Base-by-base conservation (phyloP, 2,797 vertebrate species). In the Serranus cabrilla region DNA sequence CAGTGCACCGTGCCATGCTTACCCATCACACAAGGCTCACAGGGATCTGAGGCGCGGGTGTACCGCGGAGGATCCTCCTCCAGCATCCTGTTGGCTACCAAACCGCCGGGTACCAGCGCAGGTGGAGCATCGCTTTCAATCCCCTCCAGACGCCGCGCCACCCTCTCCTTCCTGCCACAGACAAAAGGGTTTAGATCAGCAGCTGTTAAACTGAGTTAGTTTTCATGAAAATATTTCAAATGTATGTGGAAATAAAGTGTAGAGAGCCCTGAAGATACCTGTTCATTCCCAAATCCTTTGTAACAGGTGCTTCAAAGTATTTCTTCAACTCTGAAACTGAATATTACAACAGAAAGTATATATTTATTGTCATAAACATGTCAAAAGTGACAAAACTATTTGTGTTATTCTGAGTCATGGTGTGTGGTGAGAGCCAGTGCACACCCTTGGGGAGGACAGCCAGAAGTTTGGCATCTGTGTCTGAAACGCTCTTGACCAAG, bases 301-400 rank as follows among this genome's bases (percentile, higher is more conserved):
- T 90, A 72, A 78, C 87, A 50, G 91, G 86, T 87, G 91, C 94
- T 91, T 99, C 98, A 94, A 99, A 99, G 78, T 96, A 93, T 92
- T 98, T 97, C 93, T 96, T 98, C 90, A 99, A 93, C 90, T 99
- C 98, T 96, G 98, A 97, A 95, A 99, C 98, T 99, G 88, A 92
- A 92, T 87, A 46, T 50, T 43, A n/a, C 42, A 72, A 75, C 11
- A 85, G 86, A 74, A 47, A 69, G 84, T 54, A 25, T 18, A 82
- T 34, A 11, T 51, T 34, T 5, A 62, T 27, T n/a, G 3, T 50
- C 0, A 40, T 2, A 23, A 43, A 43, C 69, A 13, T 21, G 10
- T 21, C 0, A 25, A 39, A 52, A 27, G 1, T 16, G 21, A 50
- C 9, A 47, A 34, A 31, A 2, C 27, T 21, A 27, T 70, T 37